These are phyloP conservation scores for Holcopasites calliopsidis DNA, from an alignment of 1,140 invertebrate species.

Conservation along the genomic window DNA sequence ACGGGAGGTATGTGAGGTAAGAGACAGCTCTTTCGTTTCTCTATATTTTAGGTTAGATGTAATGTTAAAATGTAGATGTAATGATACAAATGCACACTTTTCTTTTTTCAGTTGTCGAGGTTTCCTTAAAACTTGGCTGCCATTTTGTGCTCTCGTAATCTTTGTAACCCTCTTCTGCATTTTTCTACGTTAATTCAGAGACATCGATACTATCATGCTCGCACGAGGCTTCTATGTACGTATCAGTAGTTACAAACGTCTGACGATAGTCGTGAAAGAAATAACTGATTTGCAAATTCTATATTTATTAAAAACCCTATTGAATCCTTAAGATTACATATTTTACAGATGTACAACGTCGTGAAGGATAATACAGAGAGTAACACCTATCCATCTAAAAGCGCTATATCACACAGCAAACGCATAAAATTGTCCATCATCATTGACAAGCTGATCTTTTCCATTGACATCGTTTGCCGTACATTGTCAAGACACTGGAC, in stretches of 20 bases:
- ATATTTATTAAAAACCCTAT: conserved; percentile 14
- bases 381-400: not conserved
- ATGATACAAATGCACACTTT: conserved; percentile 46
- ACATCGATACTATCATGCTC: not conserved
- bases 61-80: rapidly evolving
- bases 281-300: not conserved
- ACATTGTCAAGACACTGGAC: no score
- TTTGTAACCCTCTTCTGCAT: conserved; percentile 43
- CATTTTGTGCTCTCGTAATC: conserved; percentile 85
- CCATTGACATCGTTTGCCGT: no score
- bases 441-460: not conserved
- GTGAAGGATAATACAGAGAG: not conserved
- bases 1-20: conserved; percentile 93
- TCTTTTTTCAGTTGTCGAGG: conserved; percentile 83
- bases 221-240: not conserved
- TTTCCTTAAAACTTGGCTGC: conserved; percentile 93
- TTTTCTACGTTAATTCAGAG: not conserved
- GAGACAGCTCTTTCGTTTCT: no score
- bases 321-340: not conserved
- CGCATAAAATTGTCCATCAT: not conserved
- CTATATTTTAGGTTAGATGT: no score
- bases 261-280: no score
- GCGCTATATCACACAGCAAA: not conserved
- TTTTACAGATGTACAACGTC: conserved; percentile 15
- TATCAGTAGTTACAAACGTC: no score